Evolutionary conservation across 2,113 vertebrate genomes (phyloP).

Genomic region (Pseudorasbora parva): DNA sequence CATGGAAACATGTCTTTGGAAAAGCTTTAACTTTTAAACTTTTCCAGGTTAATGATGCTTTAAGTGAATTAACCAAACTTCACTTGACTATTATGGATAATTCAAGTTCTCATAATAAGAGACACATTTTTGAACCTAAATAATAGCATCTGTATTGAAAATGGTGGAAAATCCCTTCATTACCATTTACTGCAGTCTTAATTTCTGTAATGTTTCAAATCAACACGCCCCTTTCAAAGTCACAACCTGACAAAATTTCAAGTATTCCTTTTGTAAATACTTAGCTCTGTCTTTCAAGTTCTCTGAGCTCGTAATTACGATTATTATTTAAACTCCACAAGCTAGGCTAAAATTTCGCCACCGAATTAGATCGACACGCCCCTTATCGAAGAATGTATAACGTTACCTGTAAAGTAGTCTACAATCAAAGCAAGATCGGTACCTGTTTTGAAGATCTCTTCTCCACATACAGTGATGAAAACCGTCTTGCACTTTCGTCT

Average conservation of each 20-base stretch:
- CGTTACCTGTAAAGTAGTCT: too few relatives aligned
- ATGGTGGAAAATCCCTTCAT: neutral
- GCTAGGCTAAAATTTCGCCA: neutral
- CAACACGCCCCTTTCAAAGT: neutral
- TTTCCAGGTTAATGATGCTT: neutral
- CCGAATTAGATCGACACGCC: neutral
- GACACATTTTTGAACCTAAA: too few relatives aligned
- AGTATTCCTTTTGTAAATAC: neutral
- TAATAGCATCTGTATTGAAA: neutral
- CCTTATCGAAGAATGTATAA: too few relatives aligned
- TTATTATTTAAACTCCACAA: neutral
- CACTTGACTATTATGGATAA: neutral
- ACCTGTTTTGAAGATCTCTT: neutral
- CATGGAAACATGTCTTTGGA: neutral
- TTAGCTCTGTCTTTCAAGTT: neutral
- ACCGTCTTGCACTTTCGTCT: neutral
- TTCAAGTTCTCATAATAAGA: neutral
- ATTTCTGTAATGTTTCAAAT: neutral
- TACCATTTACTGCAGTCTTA: neutral
- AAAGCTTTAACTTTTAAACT: neutral
- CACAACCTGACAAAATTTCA: neutral
- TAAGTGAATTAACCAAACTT: too few relatives aligned
- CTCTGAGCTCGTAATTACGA: neutral
- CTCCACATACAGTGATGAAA: neutral
- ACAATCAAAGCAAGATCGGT: neutral